Conservation (phyloP, 2,113 vertebrate species). For the Ceyx margarethae region DNA sequence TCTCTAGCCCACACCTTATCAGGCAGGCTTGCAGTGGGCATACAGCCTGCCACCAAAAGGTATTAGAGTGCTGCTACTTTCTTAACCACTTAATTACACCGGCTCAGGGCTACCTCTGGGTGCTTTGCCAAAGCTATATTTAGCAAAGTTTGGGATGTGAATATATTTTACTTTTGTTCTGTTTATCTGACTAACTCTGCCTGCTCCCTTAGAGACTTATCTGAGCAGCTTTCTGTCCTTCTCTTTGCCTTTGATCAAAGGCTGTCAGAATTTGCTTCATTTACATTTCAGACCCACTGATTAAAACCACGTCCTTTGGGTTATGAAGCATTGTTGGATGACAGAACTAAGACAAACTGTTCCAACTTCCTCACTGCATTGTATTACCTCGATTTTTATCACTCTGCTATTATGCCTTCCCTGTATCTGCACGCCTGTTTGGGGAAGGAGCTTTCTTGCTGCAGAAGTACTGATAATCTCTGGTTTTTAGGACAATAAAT, state of each 20-base stretch:
- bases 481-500: background rate
- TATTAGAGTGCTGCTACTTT: background rate
- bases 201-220: slow-evolving; percentile 52
- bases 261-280: slow-evolving; percentile 64
- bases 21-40: background rate
- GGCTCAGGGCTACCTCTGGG: slow-evolving; percentile 8
- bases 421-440: background rate
- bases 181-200: slow-evolving; percentile 56
- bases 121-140: slow-evolving; percentile 46
- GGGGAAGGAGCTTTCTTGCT: background rate
- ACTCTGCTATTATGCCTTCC: background rate
- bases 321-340: slow-evolving; percentile 47
- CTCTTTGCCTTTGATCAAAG: slow-evolving; percentile 60
- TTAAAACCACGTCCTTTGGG: slow-evolving; percentile 55
- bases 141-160: slow-evolving; percentile 24
- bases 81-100: slow-evolving; percentile 31
- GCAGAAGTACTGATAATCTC: background rate
- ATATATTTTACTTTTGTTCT: slow-evolving; percentile 57
- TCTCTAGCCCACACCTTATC: background rate
- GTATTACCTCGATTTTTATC: slow-evolving; percentile 7
- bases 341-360: slow-evolving; percentile 42
- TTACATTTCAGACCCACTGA: slow-evolving; percentile 64
- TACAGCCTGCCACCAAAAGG: background rate
- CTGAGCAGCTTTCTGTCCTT: slow-evolving; percentile 40
- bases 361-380: background rate